Evolutionary conservation across 2,888 invertebrate species (phyloP).

Genomic region (Koerneria pararmatus): DNA sequence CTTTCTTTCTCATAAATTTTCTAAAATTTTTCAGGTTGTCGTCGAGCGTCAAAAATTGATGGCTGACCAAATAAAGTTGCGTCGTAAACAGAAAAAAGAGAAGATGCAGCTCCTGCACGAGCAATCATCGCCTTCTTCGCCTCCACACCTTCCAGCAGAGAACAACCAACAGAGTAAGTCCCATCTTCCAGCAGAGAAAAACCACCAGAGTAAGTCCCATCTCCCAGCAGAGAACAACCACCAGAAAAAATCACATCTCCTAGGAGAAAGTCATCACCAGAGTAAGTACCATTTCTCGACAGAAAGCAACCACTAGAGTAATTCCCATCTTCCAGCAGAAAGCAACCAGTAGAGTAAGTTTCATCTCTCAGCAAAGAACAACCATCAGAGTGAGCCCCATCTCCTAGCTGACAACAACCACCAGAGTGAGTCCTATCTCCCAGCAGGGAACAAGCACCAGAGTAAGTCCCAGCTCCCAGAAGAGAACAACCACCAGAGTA

Average conservation of each 20-base stretch:
- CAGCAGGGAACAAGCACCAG: too few relatives aligned
- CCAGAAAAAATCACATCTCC: background rate
- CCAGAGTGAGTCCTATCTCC: too few relatives aligned
- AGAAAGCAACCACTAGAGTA: too few relatives aligned
- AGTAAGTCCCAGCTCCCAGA: too few relatives aligned
- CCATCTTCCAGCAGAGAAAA: background rate
- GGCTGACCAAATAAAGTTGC: slow-evolving; percentile 50
- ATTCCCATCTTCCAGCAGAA: too few relatives aligned
- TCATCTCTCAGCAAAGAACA: too few relatives aligned
- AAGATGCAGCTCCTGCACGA: slow-evolving; percentile 12
- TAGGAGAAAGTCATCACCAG: background rate
- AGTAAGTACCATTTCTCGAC: too few relatives aligned
- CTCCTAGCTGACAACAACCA: too few relatives aligned
- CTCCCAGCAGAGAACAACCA: background rate
- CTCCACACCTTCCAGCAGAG: background rate
- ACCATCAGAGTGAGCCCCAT: too few relatives aligned
- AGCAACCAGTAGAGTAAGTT: too few relatives aligned
- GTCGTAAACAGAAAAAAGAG: slow-evolving; percentile 44
- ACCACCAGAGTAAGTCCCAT: background rate
- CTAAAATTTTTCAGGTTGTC: slow-evolving; percentile 33
- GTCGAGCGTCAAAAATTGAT: slow-evolving; percentile 47
- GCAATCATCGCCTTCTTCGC: background rate
- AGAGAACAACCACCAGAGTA: too few relatives aligned
- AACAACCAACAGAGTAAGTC: background rate
- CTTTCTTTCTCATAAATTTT: background rate